These are phyloP conservation scores for Oscarella lobularis DNA, from an alignment of 37 sponge, comb jelly and placozoan species.

Conservation along the genomic window DNA sequence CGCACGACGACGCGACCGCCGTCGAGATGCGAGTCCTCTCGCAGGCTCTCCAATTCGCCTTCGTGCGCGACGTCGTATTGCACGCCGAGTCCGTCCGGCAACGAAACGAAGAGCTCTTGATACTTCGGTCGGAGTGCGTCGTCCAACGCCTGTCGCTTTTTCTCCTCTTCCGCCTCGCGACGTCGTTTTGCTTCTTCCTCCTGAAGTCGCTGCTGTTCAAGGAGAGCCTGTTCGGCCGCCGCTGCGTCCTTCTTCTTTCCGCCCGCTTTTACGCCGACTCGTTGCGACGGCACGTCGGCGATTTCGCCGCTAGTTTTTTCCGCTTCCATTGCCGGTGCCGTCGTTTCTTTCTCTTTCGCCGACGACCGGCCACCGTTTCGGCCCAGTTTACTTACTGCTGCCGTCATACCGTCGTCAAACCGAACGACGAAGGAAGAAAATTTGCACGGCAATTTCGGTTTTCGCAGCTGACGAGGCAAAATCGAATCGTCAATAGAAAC, in stretches of 20 bases:
- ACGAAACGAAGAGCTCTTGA: conserved; percentile 38
- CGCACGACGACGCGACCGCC: conserved; percentile 17
- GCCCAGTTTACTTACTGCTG: not conserved
- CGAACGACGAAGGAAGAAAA: not conserved
- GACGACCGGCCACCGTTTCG: not conserved
- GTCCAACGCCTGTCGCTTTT: conserved; percentile 1
- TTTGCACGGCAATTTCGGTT: not conserved
- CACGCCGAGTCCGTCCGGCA: conserved; percentile 35
- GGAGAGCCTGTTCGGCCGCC: conserved; percentile 18
- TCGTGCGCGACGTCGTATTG: conserved; percentile 19
- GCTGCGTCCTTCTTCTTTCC: conserved; percentile 18
- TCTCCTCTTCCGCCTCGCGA: conserved; percentile 9
- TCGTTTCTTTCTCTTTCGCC: not conserved
- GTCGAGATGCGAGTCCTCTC: not conserved
- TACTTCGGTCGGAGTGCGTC: conserved; percentile 7
- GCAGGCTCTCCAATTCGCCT: conserved; percentile 5
- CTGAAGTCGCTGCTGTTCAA: conserved; percentile 36
- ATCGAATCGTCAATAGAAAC: not conserved
- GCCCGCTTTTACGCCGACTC: conserved; percentile 1
- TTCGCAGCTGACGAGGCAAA: not conserved
- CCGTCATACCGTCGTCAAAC: not conserved
- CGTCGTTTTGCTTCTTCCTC: conserved; percentile 25
- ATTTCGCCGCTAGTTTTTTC: not conserved
- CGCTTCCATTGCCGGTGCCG: not conserved
- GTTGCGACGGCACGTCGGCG: not conserved